Percentiles rank a stretch among this genome's conserved stretches.
phyloP scores from a whole-genome alignment of 2,888 invertebrate genomes.

The Diaphora mendica region DNA sequence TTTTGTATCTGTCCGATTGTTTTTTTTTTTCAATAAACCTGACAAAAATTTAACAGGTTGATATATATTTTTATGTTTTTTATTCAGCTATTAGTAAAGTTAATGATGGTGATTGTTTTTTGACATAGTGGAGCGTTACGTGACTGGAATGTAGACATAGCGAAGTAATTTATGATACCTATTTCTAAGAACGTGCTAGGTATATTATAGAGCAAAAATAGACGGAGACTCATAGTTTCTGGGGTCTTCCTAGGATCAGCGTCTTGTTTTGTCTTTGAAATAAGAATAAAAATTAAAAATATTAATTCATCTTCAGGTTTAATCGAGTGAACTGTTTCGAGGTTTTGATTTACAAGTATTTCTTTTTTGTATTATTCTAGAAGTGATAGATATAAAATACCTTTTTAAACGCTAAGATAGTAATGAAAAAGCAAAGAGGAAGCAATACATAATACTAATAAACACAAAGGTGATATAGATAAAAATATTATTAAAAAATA shows the following conservation, averaged over 20 bases:
- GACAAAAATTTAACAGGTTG: constrained; percentile 8
- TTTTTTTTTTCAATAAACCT: not conserved
- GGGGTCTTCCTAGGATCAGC: constrained; percentile 8
- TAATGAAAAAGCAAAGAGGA: not conserved
- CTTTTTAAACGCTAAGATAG: not conserved
- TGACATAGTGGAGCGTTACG: constrained; percentile 3
- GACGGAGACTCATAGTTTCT: constrained; percentile 9
- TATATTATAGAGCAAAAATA: constrained; percentile 18
- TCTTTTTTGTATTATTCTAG: not conserved
- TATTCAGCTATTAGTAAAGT: constrained; percentile 10
- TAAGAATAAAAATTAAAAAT: not conserved
- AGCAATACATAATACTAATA: not conserved
- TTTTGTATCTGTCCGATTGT: not conserved
- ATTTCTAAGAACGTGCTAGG: constrained; percentile 12
- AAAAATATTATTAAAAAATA: not conserved
- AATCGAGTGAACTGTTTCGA: not conserved
- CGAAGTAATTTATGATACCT: constrained; percentile 11
- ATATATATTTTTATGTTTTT: not conserved
- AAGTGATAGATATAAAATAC: not conserved
- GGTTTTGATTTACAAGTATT: not conserved
- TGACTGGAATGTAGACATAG: constrained; percentile 5
- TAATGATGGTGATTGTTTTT: constrained; percentile 11
- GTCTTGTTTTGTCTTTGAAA: not conserved
- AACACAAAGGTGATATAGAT: not conserved
- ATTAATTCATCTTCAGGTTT: not conserved